Percentiles rank a stretch among this genome's conserved stretches.
phyloP scores from a whole-genome alignment of 2,113 vertebrate species.

The Laticauda colubrina region DNA sequence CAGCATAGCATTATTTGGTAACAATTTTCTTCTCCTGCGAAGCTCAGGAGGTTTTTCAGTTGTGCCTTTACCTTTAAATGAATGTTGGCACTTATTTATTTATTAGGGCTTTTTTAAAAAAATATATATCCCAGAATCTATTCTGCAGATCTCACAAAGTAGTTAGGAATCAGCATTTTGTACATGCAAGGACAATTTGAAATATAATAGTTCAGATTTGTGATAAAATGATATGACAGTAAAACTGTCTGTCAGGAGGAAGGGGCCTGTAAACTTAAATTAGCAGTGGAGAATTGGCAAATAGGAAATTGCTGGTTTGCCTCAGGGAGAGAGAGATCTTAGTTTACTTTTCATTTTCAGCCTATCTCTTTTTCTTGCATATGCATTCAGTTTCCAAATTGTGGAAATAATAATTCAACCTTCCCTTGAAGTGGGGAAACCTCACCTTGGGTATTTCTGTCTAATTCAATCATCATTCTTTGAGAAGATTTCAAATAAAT shows the following conservation, averaged over 20 bases:
- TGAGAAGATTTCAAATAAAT: not conserved
- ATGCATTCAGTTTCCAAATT: not conserved
- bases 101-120: not conserved
- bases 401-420: not conserved
- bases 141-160: constrained; percentile 4
- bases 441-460: not conserved
- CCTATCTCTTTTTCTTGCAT: not conserved
- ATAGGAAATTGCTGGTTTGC: not conserved
- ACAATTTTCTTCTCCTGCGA: not conserved
- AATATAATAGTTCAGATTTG: constrained; percentile 26
- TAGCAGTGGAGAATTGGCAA: not conserved
- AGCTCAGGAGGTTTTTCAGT: not conserved
- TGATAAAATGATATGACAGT: not conserved
- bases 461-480: not conserved
- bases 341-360: not conserved
- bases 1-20: not conserved
- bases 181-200: not conserved
- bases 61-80: not conserved
- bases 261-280: not conserved
- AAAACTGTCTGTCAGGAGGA: not conserved
- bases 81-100: constrained; percentile 15
- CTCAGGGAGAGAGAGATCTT: not conserved
- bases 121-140: not conserved
- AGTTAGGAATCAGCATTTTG: not conserved
- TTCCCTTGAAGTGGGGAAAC: not conserved